Base-by-base conservation (phyloP, 2,113 vertebrate genomes). In the Galbula dea region DNA sequence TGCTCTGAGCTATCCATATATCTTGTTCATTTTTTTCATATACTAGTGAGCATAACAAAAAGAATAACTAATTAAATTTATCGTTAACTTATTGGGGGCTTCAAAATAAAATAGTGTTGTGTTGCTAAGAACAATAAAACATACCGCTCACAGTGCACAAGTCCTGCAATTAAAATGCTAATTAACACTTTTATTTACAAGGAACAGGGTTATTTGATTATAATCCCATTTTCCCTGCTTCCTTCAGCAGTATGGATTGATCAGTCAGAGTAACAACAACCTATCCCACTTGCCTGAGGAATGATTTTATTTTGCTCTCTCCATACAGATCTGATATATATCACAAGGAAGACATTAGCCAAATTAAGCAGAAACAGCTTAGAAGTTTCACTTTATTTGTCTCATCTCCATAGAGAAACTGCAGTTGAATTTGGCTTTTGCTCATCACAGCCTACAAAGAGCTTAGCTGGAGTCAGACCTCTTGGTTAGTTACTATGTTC, bases 111-210 rank as follows among this genome's bases (percentile, higher is more conserved):
- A 62, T 27, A 83, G 23, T 41, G 11, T 18, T 90, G 15, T 52
- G 43, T 41, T 92, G 54, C 36, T 86, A 87, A 88, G 83, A 74
- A 62, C 39, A 94, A 77, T 74, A 49, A 71, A 80, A 59, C 24
- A 58, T 66, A 86, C 26, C 15, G 78, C 61, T 83, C 37, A 58
- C 15, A 77, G 48, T 36, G 48, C 19, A 90, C 36, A 88, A 91
- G 27, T 76, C 39, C 36, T 74, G 48, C 69, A 85, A 90, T 96
- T 94, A 95, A 94, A 93, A 93, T 83, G 73, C 51, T 95, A 94
- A 96, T 96, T 90, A 96, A 68, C 69, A 68, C 12, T 93, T 91
- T 93, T 79, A 91, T 95, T 93, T 96, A 84, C 75, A 90, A 88
- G 20, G 49, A 87, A 75, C 76, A 94, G 86, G 29, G 27, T 69